Conservation (phyloP, 2,797 vertebrate genomes). For the Labroides dimidiatus region DNA sequence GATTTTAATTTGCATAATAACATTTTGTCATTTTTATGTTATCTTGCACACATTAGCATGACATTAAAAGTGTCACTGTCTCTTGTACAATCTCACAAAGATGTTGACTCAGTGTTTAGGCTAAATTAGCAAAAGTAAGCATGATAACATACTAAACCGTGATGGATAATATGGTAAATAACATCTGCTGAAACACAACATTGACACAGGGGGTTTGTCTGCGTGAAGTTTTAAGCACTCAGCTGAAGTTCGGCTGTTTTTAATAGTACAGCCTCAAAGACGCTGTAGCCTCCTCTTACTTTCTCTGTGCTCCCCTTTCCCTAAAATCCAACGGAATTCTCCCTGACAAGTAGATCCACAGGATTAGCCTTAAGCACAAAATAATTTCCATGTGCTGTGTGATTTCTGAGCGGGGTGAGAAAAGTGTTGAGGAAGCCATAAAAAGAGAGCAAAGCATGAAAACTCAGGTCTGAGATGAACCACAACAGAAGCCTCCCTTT, state of each 20-base stretch:
- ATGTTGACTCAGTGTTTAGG: background rate
- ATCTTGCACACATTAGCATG: too few relatives aligned
- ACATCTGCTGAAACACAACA: background rate
- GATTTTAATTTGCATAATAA: background rate
- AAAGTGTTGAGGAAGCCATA: conserved; percentile 43
- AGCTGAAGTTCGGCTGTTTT: background rate
- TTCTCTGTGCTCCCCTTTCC: conserved; percentile 15
- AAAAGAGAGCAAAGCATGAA: conserved; percentile 61
- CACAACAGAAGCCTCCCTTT: conserved; percentile 34
- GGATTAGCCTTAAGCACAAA: conserved; percentile 64
- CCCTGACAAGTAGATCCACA: conserved; percentile 61
- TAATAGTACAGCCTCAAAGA: background rate
- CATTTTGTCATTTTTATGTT: too few relatives aligned
- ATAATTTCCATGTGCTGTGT: conserved; percentile 54
- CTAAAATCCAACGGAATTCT: conserved; percentile 52
- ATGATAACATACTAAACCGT: background rate
- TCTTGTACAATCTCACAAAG: background rate
- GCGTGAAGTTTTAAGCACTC: background rate
- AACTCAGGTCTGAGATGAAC: conserved; percentile 38
- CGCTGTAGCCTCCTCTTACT: background rate
- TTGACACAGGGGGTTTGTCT: background rate
- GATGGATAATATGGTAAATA: background rate
- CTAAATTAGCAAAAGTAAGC: background rate
- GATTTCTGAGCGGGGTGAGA: conserved; percentile 34
- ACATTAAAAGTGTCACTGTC: background rate